phyloP scores from a whole-genome alignment of 2,113 vertebrate species.

The Emydura subglobosa region DNA sequence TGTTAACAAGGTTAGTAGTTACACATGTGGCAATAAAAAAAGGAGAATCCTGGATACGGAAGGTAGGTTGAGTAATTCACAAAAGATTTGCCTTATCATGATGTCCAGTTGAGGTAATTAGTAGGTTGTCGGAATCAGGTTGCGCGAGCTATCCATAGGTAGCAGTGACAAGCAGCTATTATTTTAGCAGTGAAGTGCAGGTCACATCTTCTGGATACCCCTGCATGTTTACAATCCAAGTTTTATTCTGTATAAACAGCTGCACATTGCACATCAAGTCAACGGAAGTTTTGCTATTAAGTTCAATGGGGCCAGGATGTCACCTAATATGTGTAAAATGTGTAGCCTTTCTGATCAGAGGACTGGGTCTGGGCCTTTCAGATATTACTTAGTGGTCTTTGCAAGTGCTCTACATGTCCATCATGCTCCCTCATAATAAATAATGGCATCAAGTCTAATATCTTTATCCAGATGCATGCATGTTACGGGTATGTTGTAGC shows the following conservation, averaged over 20 bases:
- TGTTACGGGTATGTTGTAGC: neutral
- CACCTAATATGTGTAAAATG: neutral
- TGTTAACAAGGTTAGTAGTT: neutral
- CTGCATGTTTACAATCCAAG: conserved; percentile 58
- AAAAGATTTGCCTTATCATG: conserved; percentile 23
- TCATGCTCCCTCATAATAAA: neutral
- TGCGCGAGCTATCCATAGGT: neutral
- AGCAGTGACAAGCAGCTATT: neutral
- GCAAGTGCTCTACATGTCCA: neutral
- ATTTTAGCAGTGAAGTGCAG: neutral
- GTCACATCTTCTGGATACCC: conserved; percentile 33
- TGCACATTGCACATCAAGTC: conserved; percentile 56
- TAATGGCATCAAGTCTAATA: neutral
- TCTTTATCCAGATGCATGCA: neutral
- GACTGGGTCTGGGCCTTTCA: neutral
- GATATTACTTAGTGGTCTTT: conserved; percentile 13
- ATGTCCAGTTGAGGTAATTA: conserved; percentile 39
- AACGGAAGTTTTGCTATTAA: conserved; percentile 3
- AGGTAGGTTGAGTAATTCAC: conserved; percentile 21
- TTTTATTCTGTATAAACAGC: conserved; percentile 54
- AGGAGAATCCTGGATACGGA: conserved; percentile 17
- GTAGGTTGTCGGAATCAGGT: conserved; percentile 27
- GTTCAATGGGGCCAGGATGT: conserved; percentile 9
- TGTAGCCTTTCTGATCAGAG: conserved; percentile 4
- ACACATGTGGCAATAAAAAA: conserved; percentile 33